These are phyloP conservation scores for Stictonetta naevosa DNA, from an alignment of 2,113 vertebrate genomes.

Conservation along the genomic window DNA sequence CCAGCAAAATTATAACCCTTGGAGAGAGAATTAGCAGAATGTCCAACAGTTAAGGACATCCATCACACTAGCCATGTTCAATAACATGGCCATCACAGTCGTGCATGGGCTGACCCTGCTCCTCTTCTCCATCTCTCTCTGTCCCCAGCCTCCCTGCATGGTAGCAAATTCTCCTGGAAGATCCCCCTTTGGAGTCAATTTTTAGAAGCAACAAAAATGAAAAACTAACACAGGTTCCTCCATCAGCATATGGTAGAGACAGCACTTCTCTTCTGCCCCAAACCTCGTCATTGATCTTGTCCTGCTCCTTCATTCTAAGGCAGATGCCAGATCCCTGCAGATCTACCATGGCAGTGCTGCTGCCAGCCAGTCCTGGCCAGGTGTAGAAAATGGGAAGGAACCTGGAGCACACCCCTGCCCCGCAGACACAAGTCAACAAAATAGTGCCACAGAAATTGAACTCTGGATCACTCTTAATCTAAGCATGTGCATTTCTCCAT, in stretches of 20 bases:
- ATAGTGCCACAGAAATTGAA: neutral
- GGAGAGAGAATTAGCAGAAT: neutral
- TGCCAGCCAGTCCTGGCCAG: neutral
- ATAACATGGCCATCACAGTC: neutral
- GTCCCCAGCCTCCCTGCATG: neutral
- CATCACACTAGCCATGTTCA: neutral
- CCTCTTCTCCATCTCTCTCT: neutral
- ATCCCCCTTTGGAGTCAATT: neutral
- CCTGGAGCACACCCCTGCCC: neutral
- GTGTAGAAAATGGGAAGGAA: neutral
- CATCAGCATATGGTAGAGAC: neutral
- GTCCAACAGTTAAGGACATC: neutral
- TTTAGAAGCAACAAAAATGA: neutral
- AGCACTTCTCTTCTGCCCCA: neutral
- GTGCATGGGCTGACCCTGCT: neutral
- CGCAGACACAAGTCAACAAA: neutral
- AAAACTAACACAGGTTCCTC: neutral
- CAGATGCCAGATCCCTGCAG: neutral
- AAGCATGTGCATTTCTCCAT: neutral
- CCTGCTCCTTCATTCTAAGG: neutral
- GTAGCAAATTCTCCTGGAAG: neutral
- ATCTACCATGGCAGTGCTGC: neutral
- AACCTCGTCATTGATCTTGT: neutral
- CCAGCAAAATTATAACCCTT: neutral
- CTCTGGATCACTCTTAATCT: neutral